Evolutionary conservation across 2,113 vertebrate genomes (phyloP).

Genomic region (Agelaius tricolor): DNA sequence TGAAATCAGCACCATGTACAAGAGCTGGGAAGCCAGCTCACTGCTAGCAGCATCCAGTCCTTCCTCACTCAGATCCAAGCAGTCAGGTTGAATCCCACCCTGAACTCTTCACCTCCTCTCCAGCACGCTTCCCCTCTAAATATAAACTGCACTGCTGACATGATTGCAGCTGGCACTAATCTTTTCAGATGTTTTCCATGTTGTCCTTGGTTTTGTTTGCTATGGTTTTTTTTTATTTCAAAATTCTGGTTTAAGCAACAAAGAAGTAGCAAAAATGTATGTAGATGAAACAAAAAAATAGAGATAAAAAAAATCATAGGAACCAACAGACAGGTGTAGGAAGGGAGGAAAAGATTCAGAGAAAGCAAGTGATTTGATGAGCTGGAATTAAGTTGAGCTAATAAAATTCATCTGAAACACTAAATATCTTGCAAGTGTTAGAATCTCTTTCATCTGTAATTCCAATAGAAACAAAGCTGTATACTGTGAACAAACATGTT

Average conservation of each 20-base stretch:
- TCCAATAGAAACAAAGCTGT: neutral
- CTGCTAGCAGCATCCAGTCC: neutral
- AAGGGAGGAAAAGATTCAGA: neutral
- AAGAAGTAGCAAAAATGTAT: neutral
- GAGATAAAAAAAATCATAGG: neutral
- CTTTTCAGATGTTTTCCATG: slow-evolving; percentile 65
- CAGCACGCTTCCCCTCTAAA: slow-evolving; percentile 61
- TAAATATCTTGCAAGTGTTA: neutral
- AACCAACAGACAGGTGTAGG: neutral
- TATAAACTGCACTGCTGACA: slow-evolving; percentile 59
- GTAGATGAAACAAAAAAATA: neutral
- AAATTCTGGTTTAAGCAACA: slow-evolving; percentile 8
- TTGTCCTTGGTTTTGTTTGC: slow-evolving; percentile 60
- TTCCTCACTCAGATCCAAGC: neutral
- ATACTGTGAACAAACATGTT: neutral
- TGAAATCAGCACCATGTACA: neutral
- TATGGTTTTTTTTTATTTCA: neutral
- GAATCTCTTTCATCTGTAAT: neutral
- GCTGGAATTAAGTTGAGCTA: neutral
- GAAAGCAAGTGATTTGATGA: neutral
- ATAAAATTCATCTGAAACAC: neutral
- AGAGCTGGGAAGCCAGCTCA: neutral
- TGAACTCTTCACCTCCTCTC: slow-evolving; percentile 68
- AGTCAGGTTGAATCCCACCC: slow-evolving; percentile 23
- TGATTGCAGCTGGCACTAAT: slow-evolving; percentile 59